Base-by-base conservation (phyloP, 1,140 invertebrate genomes). In the Drosophila baimaii region DNA sequence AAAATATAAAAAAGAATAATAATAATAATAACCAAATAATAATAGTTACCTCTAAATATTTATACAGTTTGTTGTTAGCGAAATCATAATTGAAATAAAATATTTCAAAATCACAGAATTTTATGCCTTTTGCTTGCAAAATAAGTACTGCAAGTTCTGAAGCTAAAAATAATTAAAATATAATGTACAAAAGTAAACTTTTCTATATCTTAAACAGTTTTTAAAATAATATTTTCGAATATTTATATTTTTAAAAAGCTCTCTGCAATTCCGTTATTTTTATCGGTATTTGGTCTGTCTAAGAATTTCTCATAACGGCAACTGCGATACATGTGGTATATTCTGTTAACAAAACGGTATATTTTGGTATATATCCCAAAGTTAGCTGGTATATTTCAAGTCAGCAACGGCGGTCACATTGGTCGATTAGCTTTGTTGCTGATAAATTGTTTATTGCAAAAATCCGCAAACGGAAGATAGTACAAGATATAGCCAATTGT, bases 361-460 rank as follows among this genome's bases (percentile, higher is more conserved):
- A 35, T 35, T 35, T 35, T 35, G 19, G 51, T 54, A 54, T 54
- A n/a, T 35, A 10, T 35, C 31, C 6, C 3, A n/a, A 3, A n/a
- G 9, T 21, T 21, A 35, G 3, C 2, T 21, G 31, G 19, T 4
- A 15, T 33, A 35, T 35, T 25, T 25, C 9, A 23, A 5, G 15
- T 3, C 13, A 33, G 13, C 15, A 25, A 2, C 12, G 8, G 19
- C 19, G 29, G 39, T 12, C 25, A 47, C 56, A 29, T 27, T 21
- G 25, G 59, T 37, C 49, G 47, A 29, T 29, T 31, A 69, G 66
- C 59, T 52, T 51, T 31, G 33, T 56, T 70, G 57, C 71, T 62
- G 57, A 61, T 54, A 57, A 73, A 75, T 75, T 75, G 72, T 75
- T 75, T 75, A 75, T 75, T 75, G 72, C 72, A 75, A 75, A 75